Evolutionary conservation across 2,888 invertebrate species (phyloP), one percentile per base, ranked within the genome.

Genomic region (Phasia obesa): DNA sequence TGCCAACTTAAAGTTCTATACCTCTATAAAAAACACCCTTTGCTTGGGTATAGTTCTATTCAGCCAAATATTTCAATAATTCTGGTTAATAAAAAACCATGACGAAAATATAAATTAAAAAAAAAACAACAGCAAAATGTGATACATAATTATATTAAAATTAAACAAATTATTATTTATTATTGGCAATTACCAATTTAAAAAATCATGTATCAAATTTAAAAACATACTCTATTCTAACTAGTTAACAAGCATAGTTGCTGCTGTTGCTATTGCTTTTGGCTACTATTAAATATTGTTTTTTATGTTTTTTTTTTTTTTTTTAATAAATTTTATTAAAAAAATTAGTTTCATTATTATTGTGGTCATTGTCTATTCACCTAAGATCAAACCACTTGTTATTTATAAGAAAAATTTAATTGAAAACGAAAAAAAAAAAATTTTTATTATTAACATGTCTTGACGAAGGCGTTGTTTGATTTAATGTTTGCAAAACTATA

Each of bases 151-250:
- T 79, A 60, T 53, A 21, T 25, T 47, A 15, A 53, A 82, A 77
- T 69, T 77, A 38, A 82, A 51, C 62, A 62, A 64, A 74, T 82
- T 82, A 64, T 70, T 74, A 82, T 78, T 82, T 82, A 82, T 82
- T 82, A 70, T 64, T 44, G 74, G 49, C 77, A 82, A 78, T 82
- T 82, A 78, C 62, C 73, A 82, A 82, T 78, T 82, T 82, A 21
- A 70, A 65, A 79, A 59, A 59, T 70, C 78, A 74, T 82, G 78
- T 57, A 62, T 74, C 73, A 73, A 82, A 78, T 51, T 44, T 69
- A 64, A 59, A 44, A 64, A 73, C 62, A 69, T 27, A 59, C 25
- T 78, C 17, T 21, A 31, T 67, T 15, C 1, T 27, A 74, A 57
- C 55, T 49, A 55, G 67, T 60, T 67, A 73, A 67, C 65, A 79